A percentile compares a stretch with the other conserved stretches of the same genome.
Evolutionary conservation across 2,888 invertebrate genomes (phyloP).

Genomic region (Caenorhabditis wallacei): DNA sequence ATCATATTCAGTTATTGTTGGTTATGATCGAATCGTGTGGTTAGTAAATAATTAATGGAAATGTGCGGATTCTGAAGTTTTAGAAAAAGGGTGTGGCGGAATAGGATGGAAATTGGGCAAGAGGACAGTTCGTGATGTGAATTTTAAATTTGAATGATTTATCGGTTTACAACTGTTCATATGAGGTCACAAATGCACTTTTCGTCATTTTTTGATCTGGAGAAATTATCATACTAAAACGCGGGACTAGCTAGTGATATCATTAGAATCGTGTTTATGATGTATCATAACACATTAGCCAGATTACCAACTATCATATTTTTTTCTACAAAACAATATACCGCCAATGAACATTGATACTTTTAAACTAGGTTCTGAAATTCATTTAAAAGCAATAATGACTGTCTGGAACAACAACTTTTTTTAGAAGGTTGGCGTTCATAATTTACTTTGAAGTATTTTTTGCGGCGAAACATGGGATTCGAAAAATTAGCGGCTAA

Average conservation of each 20-base stretch:
- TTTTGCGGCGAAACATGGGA: too few relatives aligned
- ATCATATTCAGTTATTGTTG: constrained; percentile 39
- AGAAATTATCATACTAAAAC: too few relatives aligned
- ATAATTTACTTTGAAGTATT: too few relatives aligned
- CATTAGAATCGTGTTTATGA: too few relatives aligned
- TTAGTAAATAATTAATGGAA: constrained; percentile 37
- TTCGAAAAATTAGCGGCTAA: too few relatives aligned
- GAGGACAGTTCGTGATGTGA: constrained; percentile 23
- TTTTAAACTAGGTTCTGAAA: not conserved
- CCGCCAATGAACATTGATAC: too few relatives aligned
- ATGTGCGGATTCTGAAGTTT: constrained; percentile 14
- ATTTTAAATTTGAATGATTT: not conserved
- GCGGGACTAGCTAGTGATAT: too few relatives aligned
- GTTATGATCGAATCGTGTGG: constrained; percentile 42
- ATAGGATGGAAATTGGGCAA: not conserved
- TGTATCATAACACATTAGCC: too few relatives aligned
- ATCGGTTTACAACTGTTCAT: not conserved
- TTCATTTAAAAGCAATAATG: not conserved
- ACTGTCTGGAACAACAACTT: not conserved
- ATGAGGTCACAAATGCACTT: not conserved
- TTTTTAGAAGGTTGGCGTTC: too few relatives aligned
- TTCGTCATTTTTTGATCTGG: too few relatives aligned
- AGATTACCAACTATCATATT: too few relatives aligned
- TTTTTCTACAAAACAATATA: too few relatives aligned
- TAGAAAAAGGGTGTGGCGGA: not conserved